These are phyloP conservation scores for Bubo scandiacus DNA, from an alignment of 2,113 vertebrate genomes.

Conservation along the genomic window DNA sequence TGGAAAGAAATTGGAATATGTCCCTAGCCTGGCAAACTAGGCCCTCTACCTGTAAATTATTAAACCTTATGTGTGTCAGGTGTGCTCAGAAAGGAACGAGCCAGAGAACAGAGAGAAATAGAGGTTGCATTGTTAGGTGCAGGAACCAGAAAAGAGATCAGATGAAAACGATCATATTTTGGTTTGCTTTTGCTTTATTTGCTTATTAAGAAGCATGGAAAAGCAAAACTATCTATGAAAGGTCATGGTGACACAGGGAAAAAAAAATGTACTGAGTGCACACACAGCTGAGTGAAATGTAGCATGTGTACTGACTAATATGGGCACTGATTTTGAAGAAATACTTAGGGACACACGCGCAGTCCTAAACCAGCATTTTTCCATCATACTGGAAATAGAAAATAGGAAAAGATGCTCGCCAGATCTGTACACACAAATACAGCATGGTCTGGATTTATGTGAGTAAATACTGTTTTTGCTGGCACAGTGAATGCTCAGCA, in stretches of 20 bases:
- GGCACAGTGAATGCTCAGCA: background rate
- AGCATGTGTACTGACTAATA: background rate
- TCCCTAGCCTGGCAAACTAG: constrained; percentile 26
- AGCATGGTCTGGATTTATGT: background rate
- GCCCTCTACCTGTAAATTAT: constrained; percentile 46
- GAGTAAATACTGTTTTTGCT: background rate
- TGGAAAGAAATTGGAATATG: constrained; percentile 45
- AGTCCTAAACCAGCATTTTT: background rate
- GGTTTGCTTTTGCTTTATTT: background rate
- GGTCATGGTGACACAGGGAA: background rate
- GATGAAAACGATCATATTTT: background rate
- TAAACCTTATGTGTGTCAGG: constrained; percentile 32
- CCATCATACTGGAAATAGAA: background rate
- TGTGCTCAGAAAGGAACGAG: constrained; percentile 2
- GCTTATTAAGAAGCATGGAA: background rate
- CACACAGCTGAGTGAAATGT: background rate
- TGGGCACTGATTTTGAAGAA: background rate
- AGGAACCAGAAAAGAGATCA: background rate
- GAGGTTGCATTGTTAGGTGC: background rate
- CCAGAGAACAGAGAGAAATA: background rate
- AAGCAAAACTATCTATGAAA: background rate
- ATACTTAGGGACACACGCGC: background rate
- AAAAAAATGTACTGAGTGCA: background rate
- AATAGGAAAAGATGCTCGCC: background rate
- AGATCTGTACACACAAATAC: background rate